Evolutionary conservation across 2,888 invertebrate species (phyloP).

Genomic region (Vesta saturnalis): DNA sequence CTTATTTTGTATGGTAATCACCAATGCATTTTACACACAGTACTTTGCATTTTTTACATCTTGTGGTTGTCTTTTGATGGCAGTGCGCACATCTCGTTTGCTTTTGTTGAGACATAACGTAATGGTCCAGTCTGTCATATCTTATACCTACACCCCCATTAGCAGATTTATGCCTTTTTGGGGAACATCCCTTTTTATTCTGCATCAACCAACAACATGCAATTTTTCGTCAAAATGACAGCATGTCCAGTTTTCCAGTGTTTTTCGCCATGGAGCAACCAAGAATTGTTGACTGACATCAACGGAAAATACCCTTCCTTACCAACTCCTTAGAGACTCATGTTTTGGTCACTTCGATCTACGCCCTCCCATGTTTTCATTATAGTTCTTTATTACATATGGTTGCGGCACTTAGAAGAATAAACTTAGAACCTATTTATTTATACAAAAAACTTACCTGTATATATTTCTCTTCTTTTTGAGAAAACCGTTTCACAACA

Average conservation of each 20-base stretch:
- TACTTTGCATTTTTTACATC: slow-evolving; percentile 4
- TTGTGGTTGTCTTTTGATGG: neutral
- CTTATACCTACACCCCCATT: slow-evolving; percentile 38
- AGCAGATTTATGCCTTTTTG: too few relatives aligned
- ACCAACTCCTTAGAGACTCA: too few relatives aligned
- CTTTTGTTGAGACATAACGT: slow-evolving; percentile 1
- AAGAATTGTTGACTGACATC: too few relatives aligned
- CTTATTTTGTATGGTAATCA: too few relatives aligned
- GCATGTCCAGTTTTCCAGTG: too few relatives aligned
- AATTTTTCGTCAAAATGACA: too few relatives aligned
- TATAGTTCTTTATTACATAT: slow-evolving; percentile 41
- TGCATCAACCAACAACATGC: too few relatives aligned
- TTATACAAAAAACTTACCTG: too few relatives aligned
- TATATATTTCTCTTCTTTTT: slow-evolving; percentile 36
- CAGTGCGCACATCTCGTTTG: slow-evolving; percentile 4
- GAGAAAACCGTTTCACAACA: slow-evolving; percentile 26
- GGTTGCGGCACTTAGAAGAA: too few relatives aligned
- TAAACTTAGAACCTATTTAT: too few relatives aligned
- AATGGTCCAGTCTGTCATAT: slow-evolving; percentile 11
- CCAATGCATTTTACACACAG: slow-evolving; percentile 2
- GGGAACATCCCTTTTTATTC: too few relatives aligned
- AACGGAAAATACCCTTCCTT: slow-evolving; percentile 53
- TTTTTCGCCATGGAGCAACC: too few relatives aligned
- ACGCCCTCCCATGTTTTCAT: slow-evolving; percentile 48
- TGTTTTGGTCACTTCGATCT: slow-evolving; percentile 43